phyloP scores from a whole-genome alignment of 2,888 invertebrate genomes.

The Aquatica leii region DNA sequence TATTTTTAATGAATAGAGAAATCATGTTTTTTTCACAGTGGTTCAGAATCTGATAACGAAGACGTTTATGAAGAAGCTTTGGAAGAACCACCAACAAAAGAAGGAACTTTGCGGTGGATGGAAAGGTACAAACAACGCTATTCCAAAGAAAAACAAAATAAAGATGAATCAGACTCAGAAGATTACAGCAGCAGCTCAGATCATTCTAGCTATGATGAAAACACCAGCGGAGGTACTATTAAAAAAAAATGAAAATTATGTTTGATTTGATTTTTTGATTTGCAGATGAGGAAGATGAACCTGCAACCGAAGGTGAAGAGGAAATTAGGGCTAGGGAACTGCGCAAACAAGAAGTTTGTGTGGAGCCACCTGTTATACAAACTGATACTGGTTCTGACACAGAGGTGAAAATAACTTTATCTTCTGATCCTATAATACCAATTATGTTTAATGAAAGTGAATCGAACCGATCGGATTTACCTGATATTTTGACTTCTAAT shows the following conservation, averaged over 20 bases:
- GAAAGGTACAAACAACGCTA: conserved; percentile 73
- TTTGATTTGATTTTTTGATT: conserved; percentile 33
- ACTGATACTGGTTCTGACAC: conserved; percentile 75
- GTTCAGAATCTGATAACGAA: conserved; percentile 70
- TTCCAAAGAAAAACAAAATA: conserved; percentile 51
- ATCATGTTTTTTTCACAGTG: conserved; percentile 56
- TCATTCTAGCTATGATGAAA: conserved; percentile 62
- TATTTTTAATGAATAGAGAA: conserved; percentile 9
- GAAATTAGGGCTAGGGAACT: conserved; percentile 73
- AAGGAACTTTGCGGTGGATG: conserved; percentile 73
- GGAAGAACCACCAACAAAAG: conserved; percentile 70
- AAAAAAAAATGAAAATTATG: conserved; percentile 20
- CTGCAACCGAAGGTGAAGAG: conserved; percentile 77
- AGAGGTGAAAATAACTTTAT: conserved; percentile 68
- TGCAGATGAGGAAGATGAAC: conserved; percentile 72
- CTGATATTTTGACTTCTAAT: conserved; percentile 44
- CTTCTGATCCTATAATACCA: conserved; percentile 29
- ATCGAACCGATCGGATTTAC: conserved; percentile 35
- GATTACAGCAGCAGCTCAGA: conserved; percentile 58
- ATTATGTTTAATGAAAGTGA: conserved; percentile 15
- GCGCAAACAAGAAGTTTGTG: conserved; percentile 72
- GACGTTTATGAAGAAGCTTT: conserved; percentile 75
- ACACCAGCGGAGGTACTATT: conserved; percentile 61
- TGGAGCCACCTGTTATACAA: conserved; percentile 68
- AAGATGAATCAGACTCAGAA: conserved; percentile 54